Evolutionary conservation across 2,797 vertebrate genomes (phyloP).

Genomic region (Onychomys torridus): DNA sequence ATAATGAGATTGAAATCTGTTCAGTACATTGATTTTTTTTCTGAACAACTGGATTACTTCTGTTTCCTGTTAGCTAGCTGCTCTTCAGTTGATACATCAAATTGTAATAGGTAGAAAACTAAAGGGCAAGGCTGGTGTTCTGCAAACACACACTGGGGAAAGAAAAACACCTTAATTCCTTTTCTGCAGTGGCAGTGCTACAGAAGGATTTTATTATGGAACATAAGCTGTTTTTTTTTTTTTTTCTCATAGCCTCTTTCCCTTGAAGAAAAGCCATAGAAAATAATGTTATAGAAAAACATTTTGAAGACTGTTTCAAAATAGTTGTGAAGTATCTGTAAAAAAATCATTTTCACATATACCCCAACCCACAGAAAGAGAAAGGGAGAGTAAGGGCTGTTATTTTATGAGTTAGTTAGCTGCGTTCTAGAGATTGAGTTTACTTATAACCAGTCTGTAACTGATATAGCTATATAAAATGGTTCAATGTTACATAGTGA

Average conservation of each 20-base stretch:
- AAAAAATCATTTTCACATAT: not conserved
- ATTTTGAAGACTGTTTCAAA: not conserved
- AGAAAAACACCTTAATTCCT: not conserved
- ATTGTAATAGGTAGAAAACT: constrained; percentile 49
- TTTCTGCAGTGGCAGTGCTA: not conserved
- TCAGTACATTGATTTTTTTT: constrained; percentile 72
- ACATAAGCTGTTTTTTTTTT: not conserved
- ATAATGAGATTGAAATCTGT: constrained; percentile 77
- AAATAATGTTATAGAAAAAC: not conserved
- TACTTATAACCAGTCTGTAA: not conserved
- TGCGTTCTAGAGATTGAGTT: not conserved
- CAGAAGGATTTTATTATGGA: not conserved
- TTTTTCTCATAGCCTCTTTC: not conserved
- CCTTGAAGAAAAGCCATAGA: not conserved
- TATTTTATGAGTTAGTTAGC: not conserved
- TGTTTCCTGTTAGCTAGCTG: constrained; percentile 68
- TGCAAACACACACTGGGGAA: not conserved
- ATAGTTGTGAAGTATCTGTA: not conserved
- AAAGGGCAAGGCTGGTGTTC: not conserved
- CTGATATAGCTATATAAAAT: not conserved
- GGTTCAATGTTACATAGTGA: not conserved
- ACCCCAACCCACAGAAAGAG: not conserved
- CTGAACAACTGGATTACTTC: constrained; percentile 74
- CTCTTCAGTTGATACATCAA: constrained; percentile 74
- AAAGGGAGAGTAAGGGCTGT: not conserved